Base-by-base conservation (phyloP, 2,888 invertebrate species). In the Zhuqinia jingwanae region DNA sequence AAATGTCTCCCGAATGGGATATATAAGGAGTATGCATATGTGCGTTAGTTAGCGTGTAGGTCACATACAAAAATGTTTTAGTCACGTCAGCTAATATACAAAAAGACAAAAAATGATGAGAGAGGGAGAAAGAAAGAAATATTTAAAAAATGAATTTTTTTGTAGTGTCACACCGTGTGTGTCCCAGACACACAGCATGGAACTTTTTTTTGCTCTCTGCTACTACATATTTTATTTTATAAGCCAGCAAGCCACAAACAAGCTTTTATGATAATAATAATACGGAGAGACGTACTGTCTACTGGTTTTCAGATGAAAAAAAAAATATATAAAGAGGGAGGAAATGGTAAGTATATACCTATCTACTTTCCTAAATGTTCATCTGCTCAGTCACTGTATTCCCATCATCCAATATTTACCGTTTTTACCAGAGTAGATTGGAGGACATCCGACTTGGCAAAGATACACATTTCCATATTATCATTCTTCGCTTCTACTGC, bases 1-100 rank as follows among this genome's bases (percentile, higher is more conserved):
- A 53, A 65, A 79, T 81, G 58, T n/a, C 81, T 68, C 81, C 73
- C 80, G 58, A 25, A 25, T 58, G 65, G 81, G 68, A 80, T 70
- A 73, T 79, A 20, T 36, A 58, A 58, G 47, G 22, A 70, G 47
- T 45, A 47, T 45, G n/a, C n/a, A n/a, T n/a, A n/a, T 53, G 53
- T 53, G 11, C 3, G 17, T 17, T 17, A 3, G 3, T 53, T 15
- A 53, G 53, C 53, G 17, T 65, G 65, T 65, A 65, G 65, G 65
- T 65, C 65, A 65, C 65, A 30, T 58, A 25, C 58, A 58, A 58
- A 3, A 58, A 50, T n/a, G 47, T n/a, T n/a, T n/a, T n/a, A n/a
- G n/a, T n/a, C n/a, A n/a, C n/a, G n/a, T n/a, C n/a, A n/a, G n/a
- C n/a, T n/a, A n/a, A n/a, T n/a, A n/a, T n/a, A n/a, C n/a, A n/a